Percentiles rank a stretch among this genome's conserved stretches.
These are phyloP conservation scores for Drosophila ambigua DNA, from an alignment of 1,140 invertebrate genomes.

Conservation along the genomic window DNA sequence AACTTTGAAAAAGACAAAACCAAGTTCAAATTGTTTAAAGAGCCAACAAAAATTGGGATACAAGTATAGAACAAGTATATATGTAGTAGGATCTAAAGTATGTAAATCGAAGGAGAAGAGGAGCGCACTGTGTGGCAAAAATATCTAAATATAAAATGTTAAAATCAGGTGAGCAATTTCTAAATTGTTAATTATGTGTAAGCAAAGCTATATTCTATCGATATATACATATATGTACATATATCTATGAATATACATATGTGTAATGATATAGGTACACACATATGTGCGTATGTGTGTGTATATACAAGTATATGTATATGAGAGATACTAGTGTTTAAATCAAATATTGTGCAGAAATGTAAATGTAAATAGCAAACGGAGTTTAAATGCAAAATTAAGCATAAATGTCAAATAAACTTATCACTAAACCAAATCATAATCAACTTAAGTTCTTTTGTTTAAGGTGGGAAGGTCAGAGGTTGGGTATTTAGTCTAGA, in stretches of 20 bases:
- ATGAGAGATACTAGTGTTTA: conserved; percentile 50
- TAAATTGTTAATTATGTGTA: conserved; percentile 80
- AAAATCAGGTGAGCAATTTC: conserved; percentile 79
- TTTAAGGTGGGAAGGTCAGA: not conserved
- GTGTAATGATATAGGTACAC: conserved; percentile 12
- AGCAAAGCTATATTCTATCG: conserved; percentile 68
- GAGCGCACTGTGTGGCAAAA: conserved; percentile 73
- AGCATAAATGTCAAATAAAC: conserved; percentile 70
- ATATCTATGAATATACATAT: conserved; percentile 24
- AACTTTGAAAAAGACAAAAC: conserved; percentile 61
- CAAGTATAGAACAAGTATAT: conserved; percentile 31
- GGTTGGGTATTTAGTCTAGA: too few relatives aligned
- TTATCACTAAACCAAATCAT: conserved; percentile 46
- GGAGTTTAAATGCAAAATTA: conserved; percentile 54
- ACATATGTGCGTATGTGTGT: conserved; percentile 34
- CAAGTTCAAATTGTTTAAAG: conserved; percentile 53
- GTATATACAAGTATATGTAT: conserved; percentile 32
- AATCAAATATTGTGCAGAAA: conserved; percentile 47
- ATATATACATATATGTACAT: conserved; percentile 30
- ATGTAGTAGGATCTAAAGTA: conserved; percentile 1
- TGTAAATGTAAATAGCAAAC: conserved; percentile 47
- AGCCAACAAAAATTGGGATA: conserved; percentile 29
- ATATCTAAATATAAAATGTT: conserved; percentile 59
- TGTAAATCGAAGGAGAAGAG: too few relatives aligned
- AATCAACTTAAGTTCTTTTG: not conserved